Evolutionary conservation across 2,113 vertebrate species (phyloP), one percentile per base, ranked within the genome.

Genomic region (Pelecanus crispus): DNA sequence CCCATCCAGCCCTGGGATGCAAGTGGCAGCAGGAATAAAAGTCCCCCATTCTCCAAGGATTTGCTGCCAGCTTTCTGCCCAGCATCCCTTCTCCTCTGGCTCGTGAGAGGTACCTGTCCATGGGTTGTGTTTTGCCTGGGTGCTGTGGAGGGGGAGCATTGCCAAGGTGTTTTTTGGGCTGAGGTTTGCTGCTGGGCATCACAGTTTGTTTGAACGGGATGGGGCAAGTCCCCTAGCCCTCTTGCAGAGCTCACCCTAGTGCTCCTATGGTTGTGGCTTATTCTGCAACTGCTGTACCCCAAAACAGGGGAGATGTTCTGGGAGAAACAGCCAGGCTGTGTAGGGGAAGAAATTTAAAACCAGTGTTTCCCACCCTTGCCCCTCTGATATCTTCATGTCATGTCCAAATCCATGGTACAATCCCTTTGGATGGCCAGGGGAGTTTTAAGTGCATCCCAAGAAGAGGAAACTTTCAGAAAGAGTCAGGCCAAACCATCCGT

Each of bases 1-100:
- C 40, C 40, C 1, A 0, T 34, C 52, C 26, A 0, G 31, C 45
- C 34, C 34, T 0, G 3, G 34, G 80, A 70, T 44, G 77, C 32
- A 4, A 81, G 18, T 1, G 1, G 38, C 56, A 80, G 90, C 31
- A 49, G 86, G 65, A 59, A 49, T 62, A 40, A 36, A 85, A 65
- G 32, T 22, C 24, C 32, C 15, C 20, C 20, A 0, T 75, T 68
- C 44, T 88, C n/a, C 21, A 10, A 52, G 32, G 79, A 52, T 56
- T 67, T 66, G 19, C 42, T 42, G 5, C 9, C 61, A 78, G 58
- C 55, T 94, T 78, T 66, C 59, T 81, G 78, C 55, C 17, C 50
- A 42, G 8, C 56, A 11, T 62, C 50, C 4, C 25, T 62, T 78
- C 50, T 61, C 44, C 62, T 79, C 63, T 0, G 0, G 15, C 59